Evolutionary conservation across 2,888 invertebrate genomes (phyloP), one percentile per base, ranked within the genome.

Genomic region (Mamestra brassicae): DNA sequence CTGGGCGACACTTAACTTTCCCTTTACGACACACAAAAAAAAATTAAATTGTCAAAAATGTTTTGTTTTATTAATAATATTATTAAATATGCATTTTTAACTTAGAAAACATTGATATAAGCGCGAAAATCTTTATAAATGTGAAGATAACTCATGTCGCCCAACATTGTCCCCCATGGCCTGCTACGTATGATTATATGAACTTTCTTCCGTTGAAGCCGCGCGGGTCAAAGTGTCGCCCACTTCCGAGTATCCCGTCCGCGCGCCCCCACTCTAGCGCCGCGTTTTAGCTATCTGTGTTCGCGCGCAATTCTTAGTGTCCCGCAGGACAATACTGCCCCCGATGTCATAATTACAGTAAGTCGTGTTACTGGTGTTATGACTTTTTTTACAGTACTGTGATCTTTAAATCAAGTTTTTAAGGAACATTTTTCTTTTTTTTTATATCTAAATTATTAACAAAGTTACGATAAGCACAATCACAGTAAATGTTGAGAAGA

Each of bases 141-240:
- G 26, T 26, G 26, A 26, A 26, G 26, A 26, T 26, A 26, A 26
- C 26, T 26, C 26, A 26, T 26, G 26, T 26, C 26, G 26, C 26
- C 26, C 26, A 26, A 26, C 26, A 26, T 26, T 26, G 26, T 26
- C 26, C 26, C 26, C 26, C 26, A 26, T 26, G 26, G 26, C 26
- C 26, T 26, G 26, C 26, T 26, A 26, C 26, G 26, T 26, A 26
- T 26, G 26, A 26, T 26, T 26, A 26, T 26, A 26, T 26, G 26
- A 26, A 26, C 26, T 26, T 26, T 26, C 26, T 63, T 63, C 45
- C 62, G 4, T 63, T 63, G 62, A 63, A 63, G 62, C 47, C 62
- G 15, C 62, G 62, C 47, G 62, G 62, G 47, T 63, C 62, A 63
- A 4, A 47, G 63, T 63, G 63, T 63, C 63, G 63, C 63, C 63